These are phyloP conservation scores for Mamestra configurata DNA, from an alignment of 1,140 invertebrate species.

Conservation along the genomic window DNA sequence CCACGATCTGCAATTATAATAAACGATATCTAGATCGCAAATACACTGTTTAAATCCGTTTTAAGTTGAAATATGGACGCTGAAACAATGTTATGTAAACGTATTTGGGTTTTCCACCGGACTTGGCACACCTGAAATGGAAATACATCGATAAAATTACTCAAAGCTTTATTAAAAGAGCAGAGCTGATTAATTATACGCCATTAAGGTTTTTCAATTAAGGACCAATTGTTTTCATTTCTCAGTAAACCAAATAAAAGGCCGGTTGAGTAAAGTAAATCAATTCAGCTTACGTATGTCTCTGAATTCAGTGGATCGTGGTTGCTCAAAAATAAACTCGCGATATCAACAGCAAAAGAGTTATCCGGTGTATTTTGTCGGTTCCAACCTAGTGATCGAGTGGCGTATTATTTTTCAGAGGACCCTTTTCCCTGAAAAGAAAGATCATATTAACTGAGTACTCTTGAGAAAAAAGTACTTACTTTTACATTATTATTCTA, in stretches of 20 bases:
- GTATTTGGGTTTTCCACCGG: conserved; percentile 6
- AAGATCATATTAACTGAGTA: too few species aligned
- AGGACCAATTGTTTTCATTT: not conserved
- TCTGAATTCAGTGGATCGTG: not conserved
- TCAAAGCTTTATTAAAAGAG: conserved; percentile 1
- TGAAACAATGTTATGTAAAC: conserved; percentile 38
- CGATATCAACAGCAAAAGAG: too few species aligned
- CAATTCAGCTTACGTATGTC: not conserved
- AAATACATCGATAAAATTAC: conserved; percentile 19
- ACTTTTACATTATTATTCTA: too few species aligned
- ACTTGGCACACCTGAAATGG: conserved; percentile 1
- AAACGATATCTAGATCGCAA: conserved; percentile 70
- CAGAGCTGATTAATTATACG: not conserved
- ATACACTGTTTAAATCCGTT: conserved; percentile 60
- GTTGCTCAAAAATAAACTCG: too few species aligned
- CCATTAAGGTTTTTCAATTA: not conserved
- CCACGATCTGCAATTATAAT: conserved; percentile 72
- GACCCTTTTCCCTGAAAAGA: too few species aligned
- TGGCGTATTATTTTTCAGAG: too few species aligned
- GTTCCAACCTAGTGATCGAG: too few species aligned
- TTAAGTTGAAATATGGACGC: conserved; percentile 56
- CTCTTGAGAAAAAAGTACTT: too few species aligned
- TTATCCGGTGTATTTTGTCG: too few species aligned
- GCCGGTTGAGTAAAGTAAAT: not conserved
- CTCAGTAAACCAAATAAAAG: not conserved